phyloP scores from a whole-genome alignment of 1,140 invertebrate genomes.

The Diplogasteroides magnus region DNA sequence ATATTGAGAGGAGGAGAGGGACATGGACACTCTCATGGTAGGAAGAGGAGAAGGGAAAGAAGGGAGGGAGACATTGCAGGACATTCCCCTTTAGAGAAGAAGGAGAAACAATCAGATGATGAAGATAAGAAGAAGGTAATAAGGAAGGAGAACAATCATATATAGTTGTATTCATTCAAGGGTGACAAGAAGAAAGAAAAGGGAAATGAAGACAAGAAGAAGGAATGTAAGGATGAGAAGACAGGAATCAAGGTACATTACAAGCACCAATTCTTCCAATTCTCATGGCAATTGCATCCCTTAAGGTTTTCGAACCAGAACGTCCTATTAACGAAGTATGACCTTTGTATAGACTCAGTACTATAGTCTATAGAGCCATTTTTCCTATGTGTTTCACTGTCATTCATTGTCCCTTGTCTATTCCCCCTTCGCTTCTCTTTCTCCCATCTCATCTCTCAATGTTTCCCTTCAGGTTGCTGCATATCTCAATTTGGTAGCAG shows the following conservation, averaged over 20 bases:
- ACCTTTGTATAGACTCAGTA: too few species aligned
- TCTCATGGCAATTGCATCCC: neutral
- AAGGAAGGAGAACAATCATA: too few species aligned
- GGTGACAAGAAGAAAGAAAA: conserved; percentile 30
- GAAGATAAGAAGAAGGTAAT: conserved; percentile 32
- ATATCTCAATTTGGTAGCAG: conserved; percentile 85
- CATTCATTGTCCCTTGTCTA: neutral
- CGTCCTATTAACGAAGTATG: too few species aligned
- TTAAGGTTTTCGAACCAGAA: neutral
- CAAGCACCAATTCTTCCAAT: neutral
- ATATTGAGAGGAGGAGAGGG: conserved; percentile 73
- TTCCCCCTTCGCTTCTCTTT: neutral
- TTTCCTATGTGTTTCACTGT: too few species aligned
- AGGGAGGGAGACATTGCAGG: conserved; percentile 65
- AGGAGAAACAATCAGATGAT: conserved; percentile 37
- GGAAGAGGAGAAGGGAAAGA: conserved; percentile 76
- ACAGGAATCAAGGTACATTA: neutral
- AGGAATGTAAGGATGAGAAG: conserved; percentile 51
- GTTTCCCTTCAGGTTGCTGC: conserved; percentile 67
- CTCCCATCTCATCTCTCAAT: neutral
- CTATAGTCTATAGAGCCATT: too few species aligned
- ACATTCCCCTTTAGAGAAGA: conserved; percentile 9
- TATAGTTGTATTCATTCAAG: too few species aligned
- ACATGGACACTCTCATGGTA: conserved; percentile 66
- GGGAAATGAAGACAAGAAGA: conserved; percentile 52